phyloP scores from a whole-genome alignment of 2,797 vertebrate species.

The Spheniscus humboldti region DNA sequence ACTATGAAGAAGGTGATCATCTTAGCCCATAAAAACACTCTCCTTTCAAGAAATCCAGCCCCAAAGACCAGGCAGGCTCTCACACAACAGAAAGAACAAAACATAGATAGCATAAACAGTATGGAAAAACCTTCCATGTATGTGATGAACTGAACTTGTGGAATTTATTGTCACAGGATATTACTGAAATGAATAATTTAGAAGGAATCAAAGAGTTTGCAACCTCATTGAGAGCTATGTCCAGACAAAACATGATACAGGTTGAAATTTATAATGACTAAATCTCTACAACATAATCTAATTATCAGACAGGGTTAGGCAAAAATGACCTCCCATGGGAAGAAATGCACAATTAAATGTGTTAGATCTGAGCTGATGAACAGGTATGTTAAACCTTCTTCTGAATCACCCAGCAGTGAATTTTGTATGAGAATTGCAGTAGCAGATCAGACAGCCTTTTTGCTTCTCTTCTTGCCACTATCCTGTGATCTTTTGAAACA shows the following conservation, averaged over 20 bases:
- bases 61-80: background rate
- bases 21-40: background rate
- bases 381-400: slow-evolving; percentile 41
- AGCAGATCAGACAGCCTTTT: slow-evolving; percentile 42
- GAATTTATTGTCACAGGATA: slow-evolving; percentile 17
- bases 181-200: slow-evolving; percentile 44
- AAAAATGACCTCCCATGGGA: slow-evolving; percentile 64
- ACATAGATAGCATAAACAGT: background rate
- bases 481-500: slow-evolving; percentile 3
- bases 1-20: background rate
- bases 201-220: slow-evolving; percentile 51
- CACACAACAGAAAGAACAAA: background rate
- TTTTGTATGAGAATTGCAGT: slow-evolving; percentile 40
- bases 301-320: slow-evolving; percentile 61
- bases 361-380: slow-evolving; percentile 60
- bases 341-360: slow-evolving; percentile 59
- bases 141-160: background rate
- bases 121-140: background rate
- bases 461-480: slow-evolving; percentile 5
- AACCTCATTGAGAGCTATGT: slow-evolving; percentile 42
- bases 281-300: slow-evolving; percentile 60
- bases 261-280: slow-evolving; percentile 60
- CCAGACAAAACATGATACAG: slow-evolving; percentile 49
- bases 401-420: slow-evolving; percentile 20
- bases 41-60: background rate